Percentiles rank a stretch among this genome's conserved stretches.
phyloP scores from a whole-genome alignment of 2,888 invertebrate species.

The Emesis russula region DNA sequence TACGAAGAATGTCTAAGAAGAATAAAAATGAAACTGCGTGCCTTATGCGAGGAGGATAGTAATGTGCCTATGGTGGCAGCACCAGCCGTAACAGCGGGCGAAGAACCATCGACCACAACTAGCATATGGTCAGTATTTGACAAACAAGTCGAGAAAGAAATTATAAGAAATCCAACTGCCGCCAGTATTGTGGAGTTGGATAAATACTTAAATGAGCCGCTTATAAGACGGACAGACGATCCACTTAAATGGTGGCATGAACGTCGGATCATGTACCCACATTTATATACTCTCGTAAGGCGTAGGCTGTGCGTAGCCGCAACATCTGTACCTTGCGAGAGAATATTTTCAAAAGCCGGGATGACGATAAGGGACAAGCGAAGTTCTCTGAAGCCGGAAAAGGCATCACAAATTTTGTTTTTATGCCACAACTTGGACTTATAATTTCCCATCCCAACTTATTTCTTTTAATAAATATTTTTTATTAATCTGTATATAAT shows the following conservation, averaged over 20 bases:
- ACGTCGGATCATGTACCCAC: conserved; percentile 25
- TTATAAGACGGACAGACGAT: conserved; percentile 66
- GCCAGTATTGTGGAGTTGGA: conserved; percentile 70
- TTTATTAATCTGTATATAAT: too few relatives aligned
- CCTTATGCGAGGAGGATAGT: not conserved
- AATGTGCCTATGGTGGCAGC: not conserved
- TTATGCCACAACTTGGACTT: not conserved
- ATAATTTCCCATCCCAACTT: too few relatives aligned
- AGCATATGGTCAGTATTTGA: conserved; percentile 66
- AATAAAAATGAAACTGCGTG: not conserved
- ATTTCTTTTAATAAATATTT: too few relatives aligned
- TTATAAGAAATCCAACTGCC: conserved; percentile 63
- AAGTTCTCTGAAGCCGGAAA: not conserved
- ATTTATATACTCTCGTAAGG: too few relatives aligned
- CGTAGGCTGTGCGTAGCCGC: too few relatives aligned
- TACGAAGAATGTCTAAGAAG: not conserved
- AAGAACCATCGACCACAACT: conserved; percentile 21
- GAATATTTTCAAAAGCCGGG: too few relatives aligned
- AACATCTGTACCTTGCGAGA: not conserved
- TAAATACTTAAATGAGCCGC: conserved; percentile 72
- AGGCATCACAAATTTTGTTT: not conserved
- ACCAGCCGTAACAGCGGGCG: not conserved
- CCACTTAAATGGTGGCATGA: conserved; percentile 79
- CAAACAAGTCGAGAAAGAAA: conserved; percentile 52
- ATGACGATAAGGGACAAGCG: not conserved